Percentiles rank a stretch among this genome's conserved stretches.
Evolutionary conservation across 2,113 vertebrate genomes (phyloP).

Genomic region (Ictidomys tridecemlineatus): DNA sequence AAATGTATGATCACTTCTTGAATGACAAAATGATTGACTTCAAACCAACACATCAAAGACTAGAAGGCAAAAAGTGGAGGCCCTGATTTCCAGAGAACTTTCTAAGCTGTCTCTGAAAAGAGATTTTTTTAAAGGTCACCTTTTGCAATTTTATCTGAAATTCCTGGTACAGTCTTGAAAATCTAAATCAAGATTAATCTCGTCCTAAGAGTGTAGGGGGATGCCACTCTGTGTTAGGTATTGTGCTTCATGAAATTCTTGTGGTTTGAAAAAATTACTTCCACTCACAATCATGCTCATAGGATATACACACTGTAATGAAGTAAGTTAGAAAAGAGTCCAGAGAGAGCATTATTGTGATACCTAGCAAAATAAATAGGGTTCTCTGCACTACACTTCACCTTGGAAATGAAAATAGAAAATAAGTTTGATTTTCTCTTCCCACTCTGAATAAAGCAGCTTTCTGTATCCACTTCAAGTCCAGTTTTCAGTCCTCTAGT

Average conservation of each 20-base stretch:
- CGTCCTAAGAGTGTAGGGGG: not conserved
- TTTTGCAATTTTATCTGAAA: conserved; percentile 50
- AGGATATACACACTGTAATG: rapidly evolving
- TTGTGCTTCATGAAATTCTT: too few species aligned
- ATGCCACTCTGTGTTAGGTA: too few species aligned
- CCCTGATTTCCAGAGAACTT: not conserved
- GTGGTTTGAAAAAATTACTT: not conserved
- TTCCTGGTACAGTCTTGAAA: not conserved
- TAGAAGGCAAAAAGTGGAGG: not conserved
- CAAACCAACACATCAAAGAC: conserved; percentile 52
- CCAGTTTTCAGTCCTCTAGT: not conserved
- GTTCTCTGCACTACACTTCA: not conserved
- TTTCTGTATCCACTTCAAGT: not conserved
- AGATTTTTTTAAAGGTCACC: conserved; percentile 31
- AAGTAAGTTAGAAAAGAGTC: not conserved
- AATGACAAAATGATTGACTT: conserved; percentile 71
- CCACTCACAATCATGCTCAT: not conserved
- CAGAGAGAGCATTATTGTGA: not conserved
- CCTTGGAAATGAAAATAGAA: not conserved
- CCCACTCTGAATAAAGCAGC: not conserved
- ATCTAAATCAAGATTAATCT: not conserved
- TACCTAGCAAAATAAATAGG: not conserved
- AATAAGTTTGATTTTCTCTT: not conserved
- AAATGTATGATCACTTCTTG: conserved; percentile 49
- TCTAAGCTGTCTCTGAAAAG: conserved; percentile 13